Base-by-base conservation (phyloP, 2,888 invertebrate species). In the Troilus luridus region DNA sequence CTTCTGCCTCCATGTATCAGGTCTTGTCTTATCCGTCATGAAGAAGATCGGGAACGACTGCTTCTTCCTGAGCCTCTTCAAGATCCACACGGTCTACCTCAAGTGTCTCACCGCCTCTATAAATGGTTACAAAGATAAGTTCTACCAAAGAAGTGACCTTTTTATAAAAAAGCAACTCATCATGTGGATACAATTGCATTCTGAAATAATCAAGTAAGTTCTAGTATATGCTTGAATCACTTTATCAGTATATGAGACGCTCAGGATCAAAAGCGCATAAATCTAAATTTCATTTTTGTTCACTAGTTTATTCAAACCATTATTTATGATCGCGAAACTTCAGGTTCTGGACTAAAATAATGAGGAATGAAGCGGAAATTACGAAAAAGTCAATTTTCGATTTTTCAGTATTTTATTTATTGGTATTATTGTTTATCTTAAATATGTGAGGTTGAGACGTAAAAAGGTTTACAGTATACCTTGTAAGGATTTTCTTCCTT, bases 21-120 rank as follows among this genome's bases (percentile, higher is more conserved):
- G 72, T 12, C 72, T 90, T 10, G 24, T 90, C 0, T 59, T 90
- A 90, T 90, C 90, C 1, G 67, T 72, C 67, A 90, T 90, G 56
- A 90, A 90, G 77, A 90, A 90, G 67, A 77, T 90, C 3, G 90
- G 90, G 0, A 90, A 90, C 72, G 90, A 90, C 12, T 90, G 90
- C 10, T 72, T 90, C 21, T 90, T 90, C 59, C 59, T 90, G 5
- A 58, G 67, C 17, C n/a, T 90, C 19, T 90, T 90, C 59, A 90
- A 90, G 54, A 56, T 90, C 2, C 90, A 90, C 54, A 67, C 90
- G 10, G 62, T 27, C 17, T 90, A 72, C 77, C 72, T 90, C 14
- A 90, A 24, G 72, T 90, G 67, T 56, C 72, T 90, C 72, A 58
- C 90, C 17, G 10, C 58, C 0, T n/a, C 90, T 27, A 77, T 90